phyloP scores from a whole-genome alignment of 2,888 invertebrate species.

The Morpho achilles region DNA sequence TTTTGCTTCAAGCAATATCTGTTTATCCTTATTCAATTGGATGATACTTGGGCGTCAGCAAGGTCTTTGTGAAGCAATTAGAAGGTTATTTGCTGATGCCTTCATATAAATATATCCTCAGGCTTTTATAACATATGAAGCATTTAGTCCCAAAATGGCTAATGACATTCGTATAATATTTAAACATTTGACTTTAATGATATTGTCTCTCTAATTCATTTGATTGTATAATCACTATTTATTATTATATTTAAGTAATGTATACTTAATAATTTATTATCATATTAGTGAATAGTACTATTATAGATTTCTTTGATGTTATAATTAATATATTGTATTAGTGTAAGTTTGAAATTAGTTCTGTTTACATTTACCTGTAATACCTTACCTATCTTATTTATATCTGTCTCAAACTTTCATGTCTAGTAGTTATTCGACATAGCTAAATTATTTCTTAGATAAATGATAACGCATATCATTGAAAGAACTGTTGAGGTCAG shows the following conservation, averaged over 20 bases:
- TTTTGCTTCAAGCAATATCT: slow-evolving; percentile 27
- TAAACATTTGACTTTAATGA: slow-evolving; percentile 59
- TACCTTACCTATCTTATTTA: slow-evolving; percentile 54
- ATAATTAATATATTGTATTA: slow-evolving; percentile 70
- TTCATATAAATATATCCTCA: neutral
- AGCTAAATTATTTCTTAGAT: slow-evolving; percentile 70
- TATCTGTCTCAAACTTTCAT: slow-evolving; percentile 55
- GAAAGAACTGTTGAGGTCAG: slow-evolving; percentile 46
- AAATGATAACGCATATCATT: slow-evolving; percentile 66
- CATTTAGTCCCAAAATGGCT: slow-evolving; percentile 12
- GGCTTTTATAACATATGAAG: slow-evolving; percentile 18
- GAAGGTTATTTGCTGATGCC: slow-evolving; percentile 1
- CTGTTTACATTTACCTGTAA: slow-evolving; percentile 55
- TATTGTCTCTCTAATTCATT: slow-evolving; percentile 74
- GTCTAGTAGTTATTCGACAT: slow-evolving; percentile 56
- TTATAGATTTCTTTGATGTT: slow-evolving; percentile 76
- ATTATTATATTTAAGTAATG: slow-evolving; percentile 76
- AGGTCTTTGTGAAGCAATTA: slow-evolving; percentile 2
- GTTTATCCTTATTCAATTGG: slow-evolving; percentile 17
- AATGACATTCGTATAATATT: slow-evolving; percentile 17
- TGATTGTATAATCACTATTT: slow-evolving; percentile 75
- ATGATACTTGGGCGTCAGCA: slow-evolving; percentile 2
- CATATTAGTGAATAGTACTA: slow-evolving; percentile 68
- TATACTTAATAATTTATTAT: slow-evolving; percentile 74
- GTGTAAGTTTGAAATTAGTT: slow-evolving; percentile 72